These are phyloP conservation scores for Dasyornis broadbenti DNA, from an alignment of 2,113 vertebrate genomes.

Conservation along the genomic window DNA sequence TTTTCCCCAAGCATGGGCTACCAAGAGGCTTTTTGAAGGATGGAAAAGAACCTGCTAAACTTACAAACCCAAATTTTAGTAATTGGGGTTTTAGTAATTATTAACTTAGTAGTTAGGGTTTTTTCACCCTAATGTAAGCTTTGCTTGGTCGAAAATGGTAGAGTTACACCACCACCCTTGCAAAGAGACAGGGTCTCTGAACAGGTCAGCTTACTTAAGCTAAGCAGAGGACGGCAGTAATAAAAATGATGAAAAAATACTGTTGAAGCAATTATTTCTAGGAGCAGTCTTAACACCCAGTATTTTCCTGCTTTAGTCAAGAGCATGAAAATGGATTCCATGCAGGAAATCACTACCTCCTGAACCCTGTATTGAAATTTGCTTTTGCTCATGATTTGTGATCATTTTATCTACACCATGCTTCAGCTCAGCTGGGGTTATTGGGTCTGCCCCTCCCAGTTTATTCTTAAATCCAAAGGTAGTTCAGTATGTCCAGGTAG, in stretches of 20 bases:
- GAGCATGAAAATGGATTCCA: background rate
- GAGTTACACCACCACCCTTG: background rate
- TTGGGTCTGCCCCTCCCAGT: background rate
- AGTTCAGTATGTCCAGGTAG: background rate
- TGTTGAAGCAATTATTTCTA: background rate
- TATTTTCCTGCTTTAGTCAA: background rate
- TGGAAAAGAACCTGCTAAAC: background rate
- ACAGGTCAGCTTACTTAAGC: background rate
- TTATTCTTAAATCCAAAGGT: background rate
- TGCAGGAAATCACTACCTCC: background rate
- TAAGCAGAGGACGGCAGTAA: rapidly evolving
- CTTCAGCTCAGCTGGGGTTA: background rate
- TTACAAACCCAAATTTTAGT: background rate
- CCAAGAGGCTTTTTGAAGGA: background rate
- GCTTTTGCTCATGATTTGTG: background rate
- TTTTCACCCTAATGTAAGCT: background rate
- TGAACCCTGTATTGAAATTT: background rate
- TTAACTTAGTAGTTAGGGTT: no score
- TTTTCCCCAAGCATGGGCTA: background rate
- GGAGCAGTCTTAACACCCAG: background rate
- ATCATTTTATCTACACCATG: background rate
- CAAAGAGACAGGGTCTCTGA: background rate
- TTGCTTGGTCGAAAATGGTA: background rate
- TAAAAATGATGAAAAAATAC: background rate
- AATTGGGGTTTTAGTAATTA: no score